These are phyloP conservation scores for Cricetomys ansorgei DNA, from an alignment of 2,113 vertebrate species.

Conservation along the genomic window DNA sequence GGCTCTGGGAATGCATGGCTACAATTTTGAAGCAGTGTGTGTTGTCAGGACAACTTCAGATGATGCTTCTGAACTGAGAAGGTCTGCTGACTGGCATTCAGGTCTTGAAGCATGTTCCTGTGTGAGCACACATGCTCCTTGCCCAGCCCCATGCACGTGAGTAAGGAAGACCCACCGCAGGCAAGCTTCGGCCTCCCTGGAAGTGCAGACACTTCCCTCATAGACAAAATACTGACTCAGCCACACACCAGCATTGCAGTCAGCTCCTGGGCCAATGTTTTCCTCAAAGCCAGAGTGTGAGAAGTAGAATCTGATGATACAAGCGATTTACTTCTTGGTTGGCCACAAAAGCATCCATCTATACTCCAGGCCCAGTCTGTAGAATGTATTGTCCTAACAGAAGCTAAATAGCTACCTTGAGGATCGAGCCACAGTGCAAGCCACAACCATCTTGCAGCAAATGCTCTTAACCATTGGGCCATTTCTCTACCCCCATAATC, in stretches of 20 bases:
- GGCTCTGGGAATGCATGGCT: neutral
- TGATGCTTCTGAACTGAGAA: neutral
- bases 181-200: neutral
- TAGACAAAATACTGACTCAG: neutral
- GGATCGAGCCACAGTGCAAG: neutral
- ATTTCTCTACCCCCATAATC: neutral
- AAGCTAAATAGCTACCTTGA: neutral
- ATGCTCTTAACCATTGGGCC: neutral
- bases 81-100: no score
- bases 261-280: neutral
- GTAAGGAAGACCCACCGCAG: neutral
- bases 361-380: neutral
- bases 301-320: neutral
- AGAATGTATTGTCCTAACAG: neutral
- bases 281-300: neutral
- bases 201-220: neutral
- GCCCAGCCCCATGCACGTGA: fast-evolving
- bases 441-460: neutral
- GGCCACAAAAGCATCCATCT: slow-evolving; percentile 24
- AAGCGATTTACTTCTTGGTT: neutral
- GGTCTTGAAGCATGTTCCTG: no score
- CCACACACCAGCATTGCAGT: fast-evolving
- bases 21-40: neutral
- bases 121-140: fast-evolving
- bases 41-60: neutral